phyloP scores from a whole-genome alignment of 1,140 invertebrate species.

The Battus philenor region DNA sequence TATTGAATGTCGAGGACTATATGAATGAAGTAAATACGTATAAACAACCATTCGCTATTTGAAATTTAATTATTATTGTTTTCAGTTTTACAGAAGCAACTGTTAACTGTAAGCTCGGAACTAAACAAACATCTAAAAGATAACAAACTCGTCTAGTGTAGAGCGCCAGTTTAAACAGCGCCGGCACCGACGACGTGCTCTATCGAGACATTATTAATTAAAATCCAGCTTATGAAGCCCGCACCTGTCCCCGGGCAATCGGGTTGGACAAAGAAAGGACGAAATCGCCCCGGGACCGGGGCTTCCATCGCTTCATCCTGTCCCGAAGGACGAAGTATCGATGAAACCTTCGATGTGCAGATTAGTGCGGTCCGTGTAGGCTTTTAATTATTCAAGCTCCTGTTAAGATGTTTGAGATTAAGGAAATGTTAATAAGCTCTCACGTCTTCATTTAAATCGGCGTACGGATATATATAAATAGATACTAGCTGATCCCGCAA shows the following conservation, averaged over 20 bases:
- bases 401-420: conserved; percentile 13
- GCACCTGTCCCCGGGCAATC: conserved; percentile 57
- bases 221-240: conserved; percentile 49
- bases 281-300: conserved; percentile 42
- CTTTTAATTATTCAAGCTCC: conserved; percentile 6
- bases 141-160: conserved; percentile 9
- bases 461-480: no score
- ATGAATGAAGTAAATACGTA: no score
- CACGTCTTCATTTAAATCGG: no score
- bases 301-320: conserved; percentile 39
- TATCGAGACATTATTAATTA: conserved; percentile 68
- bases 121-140: no score
- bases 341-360: conserved; percentile 31
- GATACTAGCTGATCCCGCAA: no score
- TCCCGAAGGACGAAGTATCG: conserved; percentile 41
- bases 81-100: no score
- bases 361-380: conserved; percentile 22
- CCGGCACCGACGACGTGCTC: conserved; percentile 36
- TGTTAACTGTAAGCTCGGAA: no score
- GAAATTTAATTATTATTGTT: no score
- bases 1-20: no score
- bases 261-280: conserved; percentile 56
- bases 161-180: conserved; percentile 29
- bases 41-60: no score
- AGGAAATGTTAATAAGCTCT: conserved; percentile 14